Evolutionary conservation across 2,888 invertebrate species (phyloP).

Genomic region (Hofmannophila pseudospretella): DNA sequence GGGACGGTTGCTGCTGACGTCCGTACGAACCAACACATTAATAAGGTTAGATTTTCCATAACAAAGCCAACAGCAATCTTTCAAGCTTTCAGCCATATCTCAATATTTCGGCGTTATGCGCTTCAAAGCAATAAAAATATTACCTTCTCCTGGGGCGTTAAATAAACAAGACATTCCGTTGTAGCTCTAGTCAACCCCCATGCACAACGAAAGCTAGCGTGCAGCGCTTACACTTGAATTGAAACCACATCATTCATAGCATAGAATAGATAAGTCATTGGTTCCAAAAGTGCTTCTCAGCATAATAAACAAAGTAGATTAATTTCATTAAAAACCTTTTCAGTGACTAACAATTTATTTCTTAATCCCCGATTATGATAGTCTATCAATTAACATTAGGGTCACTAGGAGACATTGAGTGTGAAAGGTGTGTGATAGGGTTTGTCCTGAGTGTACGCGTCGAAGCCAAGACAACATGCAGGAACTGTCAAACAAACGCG

Average conservation of each 20-base stretch:
- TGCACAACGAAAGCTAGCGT: constrained; percentile 78
- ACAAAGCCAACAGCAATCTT: constrained; percentile 70
- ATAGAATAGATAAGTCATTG: constrained; percentile 38
- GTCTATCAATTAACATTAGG: constrained; percentile 1
- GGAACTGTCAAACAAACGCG: constrained; percentile 65
- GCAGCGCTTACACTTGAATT: constrained; percentile 70
- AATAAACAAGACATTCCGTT: constrained; percentile 66
- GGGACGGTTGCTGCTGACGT: constrained; percentile 79
- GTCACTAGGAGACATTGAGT: constrained; percentile 33
- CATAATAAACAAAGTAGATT: constrained; percentile 33
- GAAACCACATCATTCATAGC: constrained; percentile 66
- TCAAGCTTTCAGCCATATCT: constrained; percentile 68
- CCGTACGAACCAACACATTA: constrained; percentile 79
- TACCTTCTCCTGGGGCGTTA: constrained; percentile 62
- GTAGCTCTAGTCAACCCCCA: constrained; percentile 72
- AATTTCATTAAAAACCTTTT: constrained; percentile 2
- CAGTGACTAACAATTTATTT: background rate
- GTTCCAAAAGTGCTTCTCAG: constrained; percentile 54
- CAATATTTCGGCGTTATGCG: constrained; percentile 54
- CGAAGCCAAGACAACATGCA: constrained; percentile 77
- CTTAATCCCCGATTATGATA: constrained; percentile 1
- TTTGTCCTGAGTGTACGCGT: constrained; percentile 51
- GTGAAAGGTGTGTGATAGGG: constrained; percentile 52
- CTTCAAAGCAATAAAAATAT: constrained; percentile 66
- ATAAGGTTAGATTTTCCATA: constrained; percentile 78